Evolutionary conservation across 2,113 vertebrate genomes (phyloP).

Genomic region (Ochotona princeps): DNA sequence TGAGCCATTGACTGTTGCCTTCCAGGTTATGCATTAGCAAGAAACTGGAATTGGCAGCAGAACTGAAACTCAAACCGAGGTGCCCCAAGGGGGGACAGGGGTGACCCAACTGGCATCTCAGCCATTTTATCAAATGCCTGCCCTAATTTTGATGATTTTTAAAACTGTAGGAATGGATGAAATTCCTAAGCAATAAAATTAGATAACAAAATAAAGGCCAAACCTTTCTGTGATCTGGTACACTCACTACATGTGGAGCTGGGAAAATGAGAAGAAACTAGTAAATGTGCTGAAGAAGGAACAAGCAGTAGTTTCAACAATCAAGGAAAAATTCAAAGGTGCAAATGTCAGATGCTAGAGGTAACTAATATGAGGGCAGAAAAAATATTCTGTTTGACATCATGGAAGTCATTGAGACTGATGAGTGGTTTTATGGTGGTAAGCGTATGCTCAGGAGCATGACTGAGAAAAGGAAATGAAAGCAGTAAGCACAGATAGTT

Average conservation of each 20-base stretch:
- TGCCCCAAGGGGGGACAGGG: too few species aligned
- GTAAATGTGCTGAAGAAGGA: not conserved
- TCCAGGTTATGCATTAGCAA: too few species aligned
- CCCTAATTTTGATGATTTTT: not conserved
- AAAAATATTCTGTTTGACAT: not conserved
- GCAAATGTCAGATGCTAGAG: not conserved
- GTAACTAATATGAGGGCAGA: not conserved
- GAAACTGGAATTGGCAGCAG: too few species aligned
- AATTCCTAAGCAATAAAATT: not conserved
- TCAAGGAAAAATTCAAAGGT: not conserved
- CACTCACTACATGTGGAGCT: not conserved
- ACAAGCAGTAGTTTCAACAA: not conserved
- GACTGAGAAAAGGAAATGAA: not conserved
- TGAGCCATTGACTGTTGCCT: too few species aligned
- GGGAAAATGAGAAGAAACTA: not conserved
- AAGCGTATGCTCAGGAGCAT: not conserved
- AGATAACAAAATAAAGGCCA: not conserved
- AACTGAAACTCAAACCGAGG: too few species aligned
- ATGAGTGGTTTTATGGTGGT: not conserved
- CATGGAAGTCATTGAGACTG: constrained; percentile 1
- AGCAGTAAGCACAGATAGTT: not conserved
- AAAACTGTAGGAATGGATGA: not conserved
- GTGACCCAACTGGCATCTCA: too few species aligned
- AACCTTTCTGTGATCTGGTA: not conserved
- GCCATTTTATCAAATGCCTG: too few species aligned